These are phyloP conservation scores for Protodeltote pygarga DNA, from an alignment of 2,888 invertebrate genomes.

Conservation along the genomic window DNA sequence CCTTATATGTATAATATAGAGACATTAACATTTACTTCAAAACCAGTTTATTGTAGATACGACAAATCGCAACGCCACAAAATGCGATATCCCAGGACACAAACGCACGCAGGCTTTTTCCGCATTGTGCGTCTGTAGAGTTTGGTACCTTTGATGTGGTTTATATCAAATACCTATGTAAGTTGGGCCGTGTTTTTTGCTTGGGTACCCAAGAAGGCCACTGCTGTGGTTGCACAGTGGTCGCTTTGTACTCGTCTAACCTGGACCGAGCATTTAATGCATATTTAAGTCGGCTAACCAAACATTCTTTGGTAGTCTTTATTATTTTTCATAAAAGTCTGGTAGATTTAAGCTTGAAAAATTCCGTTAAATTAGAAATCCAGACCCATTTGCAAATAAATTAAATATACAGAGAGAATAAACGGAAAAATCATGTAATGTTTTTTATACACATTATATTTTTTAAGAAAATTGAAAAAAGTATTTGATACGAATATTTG, in stretches of 20 bases:
- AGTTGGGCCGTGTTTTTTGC: slow-evolving; percentile 8
- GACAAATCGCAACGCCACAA: slow-evolving; percentile 9
- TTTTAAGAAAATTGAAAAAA: too few relatives aligned
- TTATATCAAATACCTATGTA: slow-evolving; percentile 1
- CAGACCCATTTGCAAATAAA: too few relatives aligned
- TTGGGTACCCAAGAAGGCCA: slow-evolving; percentile 10
- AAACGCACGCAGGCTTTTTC: not conserved
- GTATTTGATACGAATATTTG: too few relatives aligned
- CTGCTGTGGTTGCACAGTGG: slow-evolving; percentile 15
- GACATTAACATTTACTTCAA: too few relatives aligned
- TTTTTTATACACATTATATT: too few relatives aligned
- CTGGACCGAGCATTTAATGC: slow-evolving; percentile 1
- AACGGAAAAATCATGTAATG: too few relatives aligned
- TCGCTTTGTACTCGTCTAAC: slow-evolving; percentile 21
- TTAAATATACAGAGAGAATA: too few relatives aligned
- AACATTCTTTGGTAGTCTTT: not conserved
- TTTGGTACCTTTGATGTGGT: slow-evolving; percentile 26
- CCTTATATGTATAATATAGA: too few relatives aligned
- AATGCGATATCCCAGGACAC: not conserved
- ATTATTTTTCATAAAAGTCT: too few relatives aligned
- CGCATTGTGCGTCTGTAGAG: not conserved
- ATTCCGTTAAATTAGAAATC: too few relatives aligned
- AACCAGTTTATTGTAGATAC: too few relatives aligned
- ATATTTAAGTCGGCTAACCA: slow-evolving; percentile 1
- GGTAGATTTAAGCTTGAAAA: too few relatives aligned